A percentile compares a stretch with the other conserved stretches of the same genome.
These are phyloP conservation scores for Tichodroma muraria DNA, from an alignment of 2,113 vertebrate species.

Conservation along the genomic window DNA sequence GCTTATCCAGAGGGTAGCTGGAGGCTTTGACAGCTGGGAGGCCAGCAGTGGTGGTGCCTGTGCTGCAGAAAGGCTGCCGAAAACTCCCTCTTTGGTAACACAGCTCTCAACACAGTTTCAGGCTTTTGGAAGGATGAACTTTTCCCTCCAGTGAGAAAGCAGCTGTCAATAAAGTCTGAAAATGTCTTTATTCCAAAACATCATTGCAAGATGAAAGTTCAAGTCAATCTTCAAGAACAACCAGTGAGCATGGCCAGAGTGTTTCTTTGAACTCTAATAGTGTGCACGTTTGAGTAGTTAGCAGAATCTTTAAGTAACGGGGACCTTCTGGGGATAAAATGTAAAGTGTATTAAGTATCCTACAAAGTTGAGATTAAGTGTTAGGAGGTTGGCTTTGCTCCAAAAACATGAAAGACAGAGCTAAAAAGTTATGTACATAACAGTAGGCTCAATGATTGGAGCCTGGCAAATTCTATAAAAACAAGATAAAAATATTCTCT, in stretches of 20 bases:
- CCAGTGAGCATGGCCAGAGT: background rate
- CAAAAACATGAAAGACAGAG: slow-evolving; percentile 50
- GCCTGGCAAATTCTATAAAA: slow-evolving; percentile 62
- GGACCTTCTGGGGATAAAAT: slow-evolving; percentile 57
- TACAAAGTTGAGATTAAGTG: slow-evolving; percentile 61
- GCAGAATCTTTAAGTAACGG: slow-evolving; percentile 45
- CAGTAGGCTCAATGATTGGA: slow-evolving; percentile 43
- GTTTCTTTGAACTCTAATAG: slow-evolving; percentile 47
- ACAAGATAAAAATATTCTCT: slow-evolving; percentile 56
- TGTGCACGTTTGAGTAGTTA: slow-evolving; percentile 34
- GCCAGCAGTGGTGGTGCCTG: background rate
- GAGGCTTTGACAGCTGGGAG: slow-evolving; percentile 38
- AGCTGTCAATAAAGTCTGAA: slow-evolving; percentile 35
- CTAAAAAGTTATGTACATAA: slow-evolving; percentile 56
- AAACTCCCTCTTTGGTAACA: slow-evolving; percentile 6
- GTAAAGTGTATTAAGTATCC: slow-evolving; percentile 60
- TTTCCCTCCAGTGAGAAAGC: slow-evolving; percentile 25
- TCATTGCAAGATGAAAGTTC: slow-evolving; percentile 31
- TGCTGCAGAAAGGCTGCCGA: background rate
- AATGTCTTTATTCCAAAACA: slow-evolving; percentile 37
- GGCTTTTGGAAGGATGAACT: background rate
- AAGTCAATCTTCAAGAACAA: slow-evolving; percentile 11
- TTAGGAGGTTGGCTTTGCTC: slow-evolving; percentile 56
- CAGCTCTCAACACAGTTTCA: background rate
- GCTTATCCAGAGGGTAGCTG: slow-evolving; percentile 23